Evolutionary conservation across 2,113 vertebrate species (phyloP).

Genomic region (Menidia beryllina): DNA sequence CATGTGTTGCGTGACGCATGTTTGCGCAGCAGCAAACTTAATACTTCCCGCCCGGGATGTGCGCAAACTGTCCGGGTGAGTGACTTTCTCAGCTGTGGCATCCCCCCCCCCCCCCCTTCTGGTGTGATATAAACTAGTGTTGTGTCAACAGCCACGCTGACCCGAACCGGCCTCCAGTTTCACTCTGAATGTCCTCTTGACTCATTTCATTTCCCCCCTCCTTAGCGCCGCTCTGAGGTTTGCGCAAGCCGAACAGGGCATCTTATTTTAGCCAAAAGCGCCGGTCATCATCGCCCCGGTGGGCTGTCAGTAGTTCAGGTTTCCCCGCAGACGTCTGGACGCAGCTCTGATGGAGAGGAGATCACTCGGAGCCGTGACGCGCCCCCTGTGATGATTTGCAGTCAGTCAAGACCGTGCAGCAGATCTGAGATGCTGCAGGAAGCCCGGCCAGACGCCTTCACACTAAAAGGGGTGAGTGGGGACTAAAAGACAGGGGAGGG

Average conservation of each 20-base stretch:
- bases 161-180: constrained; percentile 37
- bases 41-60: constrained; percentile 46
- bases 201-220: neutral
- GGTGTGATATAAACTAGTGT: constrained; percentile 41
- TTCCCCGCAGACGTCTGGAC: constrained; percentile 77
- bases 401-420: constrained; percentile 37
- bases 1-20: constrained; percentile 52
- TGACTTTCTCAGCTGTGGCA: constrained; percentile 56
- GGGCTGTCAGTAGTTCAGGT: constrained; percentile 43
- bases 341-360: constrained; percentile 62
- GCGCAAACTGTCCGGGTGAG: constrained; percentile 37
- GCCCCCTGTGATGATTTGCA: constrained; percentile 82
- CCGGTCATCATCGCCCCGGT: constrained; percentile 3
- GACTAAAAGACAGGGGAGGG: neutral
- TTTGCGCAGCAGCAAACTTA: constrained; percentile 46
- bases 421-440: neutral
- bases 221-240: neutral
- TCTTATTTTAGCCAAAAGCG: constrained; percentile 29
- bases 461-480: constrained; percentile 21
- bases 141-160: constrained; percentile 47
- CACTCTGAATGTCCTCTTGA: constrained; percentile 21
- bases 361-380: constrained; percentile 83
- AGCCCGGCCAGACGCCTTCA: constrained; percentile 24
- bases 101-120: constrained; percentile 17
- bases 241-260: neutral